Evolutionary conservation across 2,113 vertebrate genomes (phyloP).

Genomic region (Cryptomyrus ogoouensis): DNA sequence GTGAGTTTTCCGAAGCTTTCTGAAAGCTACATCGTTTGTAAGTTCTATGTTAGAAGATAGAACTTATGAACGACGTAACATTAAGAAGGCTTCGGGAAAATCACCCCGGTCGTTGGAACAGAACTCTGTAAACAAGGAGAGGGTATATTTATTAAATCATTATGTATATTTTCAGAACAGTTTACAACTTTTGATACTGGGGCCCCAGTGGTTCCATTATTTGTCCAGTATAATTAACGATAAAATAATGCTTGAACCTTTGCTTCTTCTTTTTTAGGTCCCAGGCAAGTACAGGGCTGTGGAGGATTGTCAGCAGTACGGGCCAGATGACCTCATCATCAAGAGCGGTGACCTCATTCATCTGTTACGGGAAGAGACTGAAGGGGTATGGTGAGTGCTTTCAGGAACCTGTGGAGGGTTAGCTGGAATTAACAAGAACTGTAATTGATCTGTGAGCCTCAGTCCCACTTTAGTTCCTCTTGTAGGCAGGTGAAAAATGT

Average conservation of each 20-base stretch:
- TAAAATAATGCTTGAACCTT: background rate
- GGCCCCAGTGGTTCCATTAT: background rate
- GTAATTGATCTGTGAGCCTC: background rate
- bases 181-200: background rate
- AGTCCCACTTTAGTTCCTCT: background rate
- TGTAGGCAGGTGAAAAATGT: conserved; percentile 79
- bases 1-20: too few relatives aligned
- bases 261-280: conserved; percentile 53
- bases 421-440: background rate
- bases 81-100: too few relatives aligned
- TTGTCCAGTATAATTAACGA: background rate
- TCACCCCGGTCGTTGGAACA: background rate
- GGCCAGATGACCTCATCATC: conserved; percentile 74
- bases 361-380: conserved; percentile 67
- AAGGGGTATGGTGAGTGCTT: conserved; percentile 70
- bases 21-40: too few relatives aligned
- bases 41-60: background rate
- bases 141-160: background rate
- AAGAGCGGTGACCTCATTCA: conserved; percentile 78
- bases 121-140: background rate
- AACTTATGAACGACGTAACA: too few relatives aligned
- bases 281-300: conserved; percentile 76
- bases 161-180: background rate
- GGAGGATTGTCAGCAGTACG: conserved; percentile 69
- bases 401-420: background rate